A percentile compares a stretch with the other conserved stretches of the same genome.
Conservation (phyloP, 2,888 invertebrate genomes). For the Amphipoea lucens region DNA sequence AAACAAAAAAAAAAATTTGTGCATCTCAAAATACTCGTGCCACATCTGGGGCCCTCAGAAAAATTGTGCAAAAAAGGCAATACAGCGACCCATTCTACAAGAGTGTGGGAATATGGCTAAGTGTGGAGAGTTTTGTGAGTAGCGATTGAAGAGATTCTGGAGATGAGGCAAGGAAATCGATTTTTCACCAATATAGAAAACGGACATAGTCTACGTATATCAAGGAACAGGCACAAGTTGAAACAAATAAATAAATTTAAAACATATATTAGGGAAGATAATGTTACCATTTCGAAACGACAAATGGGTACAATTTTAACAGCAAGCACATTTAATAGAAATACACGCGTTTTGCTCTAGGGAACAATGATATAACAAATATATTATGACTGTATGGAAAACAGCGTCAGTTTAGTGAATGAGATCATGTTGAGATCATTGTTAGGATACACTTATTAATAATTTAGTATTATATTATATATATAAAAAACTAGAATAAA, state of each 20-base stretch:
- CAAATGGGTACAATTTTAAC: slow-evolving; percentile 60
- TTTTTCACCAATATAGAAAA: not conserved
- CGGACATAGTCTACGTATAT: not conserved
- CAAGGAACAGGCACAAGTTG: slow-evolving; percentile 49
- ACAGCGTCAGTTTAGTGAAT: slow-evolving; percentile 23
- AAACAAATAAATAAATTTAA: slow-evolving; percentile 77
- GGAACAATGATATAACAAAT: slow-evolving; percentile 42
- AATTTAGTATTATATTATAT: slow-evolving; percentile 2
- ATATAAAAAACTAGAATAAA: not conserved
- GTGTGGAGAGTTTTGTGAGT: not conserved
- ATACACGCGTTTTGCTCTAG: slow-evolving; percentile 44
- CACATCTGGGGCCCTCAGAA: not conserved
- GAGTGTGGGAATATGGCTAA: not conserved
- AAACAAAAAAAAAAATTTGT: not conserved
- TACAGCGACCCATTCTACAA: not conserved
- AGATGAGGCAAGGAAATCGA: not conserved
- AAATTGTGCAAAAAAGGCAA: not conserved
- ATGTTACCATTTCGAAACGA: slow-evolving; percentile 79
- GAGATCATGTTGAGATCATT: slow-evolving; percentile 33
- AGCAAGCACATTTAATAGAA: slow-evolving; percentile 58
- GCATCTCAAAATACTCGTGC: not conserved
- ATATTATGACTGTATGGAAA: slow-evolving; percentile 13
- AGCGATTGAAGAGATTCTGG: not conserved
- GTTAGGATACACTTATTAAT: slow-evolving; percentile 11
- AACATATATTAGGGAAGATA: slow-evolving; percentile 89